A percentile compares a stretch with the other conserved stretches of the same genome.
Conservation (phyloP, 2,797 vertebrate species). For the Takifugu rubripes region DNA sequence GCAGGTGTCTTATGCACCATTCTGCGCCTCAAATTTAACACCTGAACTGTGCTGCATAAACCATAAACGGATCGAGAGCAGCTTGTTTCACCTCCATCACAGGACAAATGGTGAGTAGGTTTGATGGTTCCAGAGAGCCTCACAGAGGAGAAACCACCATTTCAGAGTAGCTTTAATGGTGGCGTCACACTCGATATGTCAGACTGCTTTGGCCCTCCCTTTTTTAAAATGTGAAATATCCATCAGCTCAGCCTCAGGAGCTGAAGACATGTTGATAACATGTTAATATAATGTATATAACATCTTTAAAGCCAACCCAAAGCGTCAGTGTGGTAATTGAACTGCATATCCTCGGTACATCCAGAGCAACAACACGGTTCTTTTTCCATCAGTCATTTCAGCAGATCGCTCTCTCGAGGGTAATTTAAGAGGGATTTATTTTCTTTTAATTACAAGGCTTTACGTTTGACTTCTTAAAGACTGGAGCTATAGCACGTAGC, state of each 20-base stretch:
- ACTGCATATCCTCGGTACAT: conserved; percentile 8
- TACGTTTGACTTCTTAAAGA: conserved; percentile 55
- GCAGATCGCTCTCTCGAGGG: conserved; percentile 51
- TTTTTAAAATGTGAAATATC: conserved; percentile 23
- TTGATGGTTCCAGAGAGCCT: conserved; percentile 62
- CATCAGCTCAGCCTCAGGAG: conserved; percentile 29
- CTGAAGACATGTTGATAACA: no score
- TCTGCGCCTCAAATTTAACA: conserved; percentile 42
- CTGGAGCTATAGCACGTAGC: conserved; percentile 42
- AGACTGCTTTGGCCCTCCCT: conserved; percentile 31
- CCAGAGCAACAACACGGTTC: conserved; percentile 31
- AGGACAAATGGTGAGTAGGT: conserved; percentile 6
- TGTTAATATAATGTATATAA: no score
- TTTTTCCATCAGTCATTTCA: conserved; percentile 47
- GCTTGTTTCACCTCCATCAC: conserved; percentile 42
- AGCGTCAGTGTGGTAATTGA: no score
- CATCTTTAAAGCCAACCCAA: no score
- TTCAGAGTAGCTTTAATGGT: conserved; percentile 62
- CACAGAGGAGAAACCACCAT: conserved; percentile 73
- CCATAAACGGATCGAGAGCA: conserved; percentile 36
- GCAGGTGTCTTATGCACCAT: conserved; percentile 56
- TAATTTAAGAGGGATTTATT: conserved; percentile 58
- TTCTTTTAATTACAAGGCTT: conserved; percentile 65
- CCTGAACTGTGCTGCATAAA: conserved; percentile 28
- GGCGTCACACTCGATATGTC: conserved; percentile 53